Evolutionary conservation across 1,140 invertebrate species (phyloP).

Genomic region (Drosophila busckii): DNA sequence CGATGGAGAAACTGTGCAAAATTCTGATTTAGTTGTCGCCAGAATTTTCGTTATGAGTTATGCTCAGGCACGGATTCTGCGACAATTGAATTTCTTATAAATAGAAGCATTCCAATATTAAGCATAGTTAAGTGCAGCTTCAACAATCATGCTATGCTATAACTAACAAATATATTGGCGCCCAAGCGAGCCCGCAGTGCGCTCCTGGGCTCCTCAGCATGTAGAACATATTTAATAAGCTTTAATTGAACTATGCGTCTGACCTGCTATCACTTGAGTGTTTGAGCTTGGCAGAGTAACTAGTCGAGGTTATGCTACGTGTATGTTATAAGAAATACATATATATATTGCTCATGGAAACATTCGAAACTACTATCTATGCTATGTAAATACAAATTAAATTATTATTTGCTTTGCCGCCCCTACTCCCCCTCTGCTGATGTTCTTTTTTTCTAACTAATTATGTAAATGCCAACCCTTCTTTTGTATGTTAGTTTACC

Average conservation of each 20-base stretch:
- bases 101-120: too few relatives aligned
- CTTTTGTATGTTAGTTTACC: not conserved
- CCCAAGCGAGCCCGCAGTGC: not conserved
- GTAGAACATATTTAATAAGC: conserved; percentile 53
- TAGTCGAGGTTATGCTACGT: not conserved
- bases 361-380: not conserved
- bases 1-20: too few relatives aligned
- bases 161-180: not conserved
- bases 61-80: too few relatives aligned
- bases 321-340: conserved; percentile 9
- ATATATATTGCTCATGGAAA: conserved; percentile 14
- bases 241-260: conserved; percentile 68
- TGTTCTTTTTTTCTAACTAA: too few relatives aligned
- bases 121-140: too few relatives aligned
- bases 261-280: conserved; percentile 54
- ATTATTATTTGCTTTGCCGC: not conserved
- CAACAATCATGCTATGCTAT: too few relatives aligned
- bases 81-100: too few relatives aligned
- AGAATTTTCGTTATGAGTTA: too few relatives aligned
- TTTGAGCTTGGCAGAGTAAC: too few relatives aligned
- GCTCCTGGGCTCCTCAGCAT: conserved; percentile 29
- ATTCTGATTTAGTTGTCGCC: too few relatives aligned
- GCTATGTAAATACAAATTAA: conserved; percentile 12
- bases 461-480: conserved; percentile 48
- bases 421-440: too few relatives aligned